Evolutionary conservation across 2,888 invertebrate species (phyloP), one percentile per base, ranked within the genome.

Genomic region (Abscondita cerata): DNA sequence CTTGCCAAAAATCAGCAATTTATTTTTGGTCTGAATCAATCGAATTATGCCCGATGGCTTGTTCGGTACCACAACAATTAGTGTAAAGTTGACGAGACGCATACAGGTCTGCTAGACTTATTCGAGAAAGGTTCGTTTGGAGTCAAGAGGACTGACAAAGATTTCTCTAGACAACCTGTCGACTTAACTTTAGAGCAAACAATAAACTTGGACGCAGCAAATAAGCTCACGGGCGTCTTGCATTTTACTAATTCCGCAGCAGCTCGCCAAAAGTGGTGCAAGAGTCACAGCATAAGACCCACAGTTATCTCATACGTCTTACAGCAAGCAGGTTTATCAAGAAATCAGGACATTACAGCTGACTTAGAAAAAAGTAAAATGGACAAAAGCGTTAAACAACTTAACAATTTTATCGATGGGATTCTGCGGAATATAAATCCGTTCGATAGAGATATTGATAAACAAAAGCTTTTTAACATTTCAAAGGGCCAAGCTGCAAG

Each of bases 401-500:
- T 38, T 8, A 12, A 38, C 4, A 6, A 38, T 8, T 38, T 38
- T 38, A 8, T 38, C 4, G 38, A 12, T 4, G 38, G n/a, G n/a
- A n/a, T n/a, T n/a, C n/a, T 5, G 33, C 5, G 11, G 11, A 33
- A 33, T 33, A 33, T 33, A 33, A 33, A 11, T 33, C 11, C 33
- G 33, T 33, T 33, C 11, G 33, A 33, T 33, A 33, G 11, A 33
- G 33, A 33, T 33, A 33, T 33, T 33, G n/a, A n/a, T n/a, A n/a
- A n/a, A n/a, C n/a, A n/a, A n/a, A 38, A 38, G n/a, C 38, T 38
- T n/a, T 38, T 38, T 38, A 38, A 6, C n/a, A 38, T 38, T n/a
- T 9, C 41, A 70, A 41, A 62, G 72, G 3, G 52, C 67, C 58
- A 69, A 67, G 59, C 55, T 65, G 31, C 16, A 15, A n/a, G 34